Base-by-base conservation (phyloP, 2,888 invertebrate species). In the Pseudoips prasinana region DNA sequence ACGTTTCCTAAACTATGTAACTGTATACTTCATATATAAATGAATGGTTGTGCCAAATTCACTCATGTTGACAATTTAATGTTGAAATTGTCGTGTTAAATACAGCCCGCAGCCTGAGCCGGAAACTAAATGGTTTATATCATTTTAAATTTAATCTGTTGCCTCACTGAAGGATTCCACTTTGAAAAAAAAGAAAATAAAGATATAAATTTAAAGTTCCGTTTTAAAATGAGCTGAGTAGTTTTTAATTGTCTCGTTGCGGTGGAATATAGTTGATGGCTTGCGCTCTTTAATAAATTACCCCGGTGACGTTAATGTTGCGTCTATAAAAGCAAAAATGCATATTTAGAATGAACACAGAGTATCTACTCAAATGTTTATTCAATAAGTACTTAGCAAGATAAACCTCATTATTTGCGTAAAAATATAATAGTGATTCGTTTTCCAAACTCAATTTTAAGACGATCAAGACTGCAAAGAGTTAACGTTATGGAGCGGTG, bases 401-500 rank as follows among this genome's bases (percentile, higher is more conserved):
- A 39, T 39, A 41, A 47, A 41, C 43, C 26, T 38, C 44, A 42
- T 46, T 46, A 53, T 45, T 47, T 42, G 39, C 43, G 30, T 25
- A 49, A 33, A 42, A 62, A 49, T 38, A 58, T 36, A 42, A 41
- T 32, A 39, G 46, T 43, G 44, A 58, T 53, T 42, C 46, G 34
- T 46, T 44, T 50, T 32, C 34, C 24, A 50, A 66, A 62, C 53
- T 62, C 52, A 67, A 64, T 67, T 68, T 62, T 24, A 37, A 10
- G 33, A 51, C 59, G 60, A 63, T 65, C 56, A 59, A 64, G 64
- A 64, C 57, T 48, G 58, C 54, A 64, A 73, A 65, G 66, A 66
- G 70, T 72, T 68, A 69, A 62, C 43, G 46, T 58, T 48, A 52
- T 53, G 46, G 41, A 58, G 58, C 58, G 59, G 14, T 5, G 52